A percentile compares a stretch with the other conserved stretches of the same genome.
phyloP scores from a whole-genome alignment of 2,797 vertebrate genomes.

The Pelochelys cantorii region DNA sequence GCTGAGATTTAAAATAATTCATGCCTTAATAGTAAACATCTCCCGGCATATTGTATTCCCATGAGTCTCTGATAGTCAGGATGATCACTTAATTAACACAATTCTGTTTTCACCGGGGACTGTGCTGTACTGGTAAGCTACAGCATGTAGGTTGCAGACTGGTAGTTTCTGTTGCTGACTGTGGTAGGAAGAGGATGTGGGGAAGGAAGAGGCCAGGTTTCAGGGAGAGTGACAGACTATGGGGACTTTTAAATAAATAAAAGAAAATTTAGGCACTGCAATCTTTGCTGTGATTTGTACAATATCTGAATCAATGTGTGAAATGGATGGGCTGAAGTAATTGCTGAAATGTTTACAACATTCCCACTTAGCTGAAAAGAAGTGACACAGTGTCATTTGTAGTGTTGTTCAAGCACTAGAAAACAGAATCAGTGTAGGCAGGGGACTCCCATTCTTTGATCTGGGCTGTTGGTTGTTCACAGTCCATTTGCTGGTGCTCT shows the following conservation, averaged over 20 bases:
- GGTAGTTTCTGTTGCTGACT: constrained; percentile 7
- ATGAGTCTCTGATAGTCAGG: constrained; percentile 21
- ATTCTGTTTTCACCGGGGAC: not conserved
- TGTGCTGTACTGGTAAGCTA: not conserved
- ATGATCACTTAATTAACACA: constrained; percentile 11
- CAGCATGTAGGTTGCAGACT: not conserved
- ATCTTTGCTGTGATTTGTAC: constrained; percentile 62
- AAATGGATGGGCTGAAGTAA: constrained; percentile 32
- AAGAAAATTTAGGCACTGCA: constrained; percentile 34
- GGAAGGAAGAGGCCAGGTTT: constrained; percentile 21
- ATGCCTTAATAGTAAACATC: not conserved
- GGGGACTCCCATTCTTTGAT: constrained; percentile 6
- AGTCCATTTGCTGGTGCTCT: not conserved
- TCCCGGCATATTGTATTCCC: not conserved
- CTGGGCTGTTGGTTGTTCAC: constrained; percentile 13
- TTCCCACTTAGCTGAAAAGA: constrained; percentile 28
- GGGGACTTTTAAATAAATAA: constrained; percentile 59
- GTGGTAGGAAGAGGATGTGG: constrained; percentile 4
- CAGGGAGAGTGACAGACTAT: constrained; percentile 24
- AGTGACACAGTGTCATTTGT: constrained; percentile 21
- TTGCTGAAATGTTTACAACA: not conserved
- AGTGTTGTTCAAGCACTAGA: constrained; percentile 34
- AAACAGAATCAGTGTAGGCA: constrained; percentile 48
- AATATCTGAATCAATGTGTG: constrained; percentile 34
- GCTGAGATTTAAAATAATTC: not conserved